Evolutionary conservation across 2,113 vertebrate species (phyloP).

Genomic region (Aramus guarauna): DNA sequence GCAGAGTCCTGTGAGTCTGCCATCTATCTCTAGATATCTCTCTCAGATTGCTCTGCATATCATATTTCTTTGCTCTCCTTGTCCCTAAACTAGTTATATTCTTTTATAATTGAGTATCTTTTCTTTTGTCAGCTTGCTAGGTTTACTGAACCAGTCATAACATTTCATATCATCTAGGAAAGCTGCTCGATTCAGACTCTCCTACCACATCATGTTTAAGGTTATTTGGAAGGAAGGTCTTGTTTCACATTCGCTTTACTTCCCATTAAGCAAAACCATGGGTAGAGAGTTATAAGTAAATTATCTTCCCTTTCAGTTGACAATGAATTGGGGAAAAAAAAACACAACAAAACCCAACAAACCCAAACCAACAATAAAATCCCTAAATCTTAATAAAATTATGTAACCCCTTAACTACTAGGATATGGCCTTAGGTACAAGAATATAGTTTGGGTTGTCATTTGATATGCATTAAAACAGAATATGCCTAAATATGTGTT

Average conservation of each 20-base stretch:
- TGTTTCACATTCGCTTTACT: background rate
- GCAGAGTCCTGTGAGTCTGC: background rate
- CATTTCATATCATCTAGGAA: background rate
- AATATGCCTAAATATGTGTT: conserved; percentile 36
- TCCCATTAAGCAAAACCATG: background rate
- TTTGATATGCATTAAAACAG: background rate
- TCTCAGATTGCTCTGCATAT: background rate
- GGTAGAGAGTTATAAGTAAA: background rate
- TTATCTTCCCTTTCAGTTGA: background rate
- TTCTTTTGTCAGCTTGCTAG: background rate
- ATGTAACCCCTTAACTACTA: background rate
- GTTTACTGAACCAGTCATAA: background rate
- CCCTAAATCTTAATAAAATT: background rate
- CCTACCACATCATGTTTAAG: background rate
- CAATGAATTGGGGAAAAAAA: background rate
- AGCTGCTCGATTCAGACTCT: background rate
- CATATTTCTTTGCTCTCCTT: background rate
- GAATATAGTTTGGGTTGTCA: background rate
- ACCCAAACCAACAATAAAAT: too few species aligned
- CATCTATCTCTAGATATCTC: background rate
- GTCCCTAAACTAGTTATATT: background rate
- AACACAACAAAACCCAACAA: too few species aligned
- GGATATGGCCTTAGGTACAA: background rate
- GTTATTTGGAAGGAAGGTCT: background rate
- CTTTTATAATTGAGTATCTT: background rate